These are phyloP conservation scores for Tamias sibiricus DNA, from an alignment of 2,113 vertebrate genomes.

Conservation along the genomic window DNA sequence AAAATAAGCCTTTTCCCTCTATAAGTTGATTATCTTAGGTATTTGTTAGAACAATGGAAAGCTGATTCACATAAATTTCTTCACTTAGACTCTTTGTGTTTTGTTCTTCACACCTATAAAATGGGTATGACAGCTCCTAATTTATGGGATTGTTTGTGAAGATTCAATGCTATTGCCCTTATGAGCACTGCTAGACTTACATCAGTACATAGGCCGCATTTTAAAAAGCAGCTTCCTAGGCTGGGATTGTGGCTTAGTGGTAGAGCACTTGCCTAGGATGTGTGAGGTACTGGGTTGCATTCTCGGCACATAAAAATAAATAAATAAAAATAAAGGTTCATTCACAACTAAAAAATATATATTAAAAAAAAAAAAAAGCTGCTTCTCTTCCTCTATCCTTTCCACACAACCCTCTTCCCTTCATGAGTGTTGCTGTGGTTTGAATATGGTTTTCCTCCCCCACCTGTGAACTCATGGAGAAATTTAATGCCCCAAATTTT, in stretches of 20 bases:
- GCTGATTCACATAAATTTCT: not conserved
- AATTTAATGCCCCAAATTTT: not conserved
- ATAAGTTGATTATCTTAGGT: not conserved
- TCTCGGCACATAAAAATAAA: too few relatives aligned
- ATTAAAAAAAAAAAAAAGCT: too few relatives aligned
- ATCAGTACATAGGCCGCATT: not conserved
- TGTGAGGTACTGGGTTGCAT: too few relatives aligned
- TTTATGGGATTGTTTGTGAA: not conserved
- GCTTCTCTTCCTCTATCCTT: not conserved
- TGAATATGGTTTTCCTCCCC: not conserved
- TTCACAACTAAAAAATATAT: too few relatives aligned
- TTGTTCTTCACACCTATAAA: constrained; percentile 43
- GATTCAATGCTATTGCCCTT: not conserved
- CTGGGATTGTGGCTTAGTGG: too few relatives aligned
- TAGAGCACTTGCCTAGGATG: too few relatives aligned
- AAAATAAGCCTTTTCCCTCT: not conserved
- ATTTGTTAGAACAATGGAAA: not conserved
- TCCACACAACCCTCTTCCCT: not conserved
- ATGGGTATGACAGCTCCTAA: not conserved
- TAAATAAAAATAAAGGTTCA: too few relatives aligned
- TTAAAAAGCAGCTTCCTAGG: not conserved
- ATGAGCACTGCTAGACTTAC: not conserved
- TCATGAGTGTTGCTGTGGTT: not conserved
- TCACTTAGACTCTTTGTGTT: constrained; percentile 17
- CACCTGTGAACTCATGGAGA: not conserved